These are phyloP conservation scores for Percopsis omiscomaycus DNA, from an alignment of 2,797 vertebrate species.

Conservation along the genomic window DNA sequence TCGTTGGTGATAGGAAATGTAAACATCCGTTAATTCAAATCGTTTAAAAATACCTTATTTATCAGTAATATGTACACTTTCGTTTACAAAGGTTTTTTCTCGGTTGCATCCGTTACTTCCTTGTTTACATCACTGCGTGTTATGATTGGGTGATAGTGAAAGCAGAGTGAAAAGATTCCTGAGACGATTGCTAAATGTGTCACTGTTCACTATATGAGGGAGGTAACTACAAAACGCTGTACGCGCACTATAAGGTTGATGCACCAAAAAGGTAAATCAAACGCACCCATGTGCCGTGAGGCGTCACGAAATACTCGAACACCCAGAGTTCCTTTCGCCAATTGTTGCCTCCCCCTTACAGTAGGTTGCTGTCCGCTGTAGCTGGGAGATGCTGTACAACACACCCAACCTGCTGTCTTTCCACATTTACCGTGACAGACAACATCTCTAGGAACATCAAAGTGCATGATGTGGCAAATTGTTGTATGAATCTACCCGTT, in stretches of 20 bases:
- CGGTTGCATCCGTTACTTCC: conserved; percentile 49
- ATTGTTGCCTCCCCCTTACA: conserved; percentile 16
- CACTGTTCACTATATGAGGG: accelerated
- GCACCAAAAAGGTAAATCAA: conserved; percentile 13
- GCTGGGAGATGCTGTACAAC: conserved; percentile 43
- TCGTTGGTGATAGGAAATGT: too few relatives aligned
- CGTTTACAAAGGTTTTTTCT: neutral
- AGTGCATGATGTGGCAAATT: conserved; percentile 47
- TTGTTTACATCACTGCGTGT: conserved; percentile 64
- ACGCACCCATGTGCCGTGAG: conserved; percentile 1
- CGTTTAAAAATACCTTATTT: neutral
- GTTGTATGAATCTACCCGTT: conserved; percentile 42
- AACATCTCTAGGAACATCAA: conserved; percentile 3
- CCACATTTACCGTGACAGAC: conserved; percentile 9
- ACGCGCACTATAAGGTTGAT: accelerated
- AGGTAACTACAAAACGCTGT: accelerated
- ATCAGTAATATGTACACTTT: neutral
- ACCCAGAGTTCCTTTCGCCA: conserved; percentile 43
- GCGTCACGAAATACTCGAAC: conserved; percentile 31
- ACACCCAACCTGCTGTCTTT: conserved; percentile 30
- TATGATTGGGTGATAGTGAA: conserved; percentile 55
- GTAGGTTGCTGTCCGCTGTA: conserved; percentile 42
- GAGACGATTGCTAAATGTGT: conserved; percentile 15
- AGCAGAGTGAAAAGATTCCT: accelerated
- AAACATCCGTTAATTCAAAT: neutral